Evolutionary conservation across 2,113 vertebrate genomes (phyloP).

Genomic region (Corythornis madagascariensis): DNA sequence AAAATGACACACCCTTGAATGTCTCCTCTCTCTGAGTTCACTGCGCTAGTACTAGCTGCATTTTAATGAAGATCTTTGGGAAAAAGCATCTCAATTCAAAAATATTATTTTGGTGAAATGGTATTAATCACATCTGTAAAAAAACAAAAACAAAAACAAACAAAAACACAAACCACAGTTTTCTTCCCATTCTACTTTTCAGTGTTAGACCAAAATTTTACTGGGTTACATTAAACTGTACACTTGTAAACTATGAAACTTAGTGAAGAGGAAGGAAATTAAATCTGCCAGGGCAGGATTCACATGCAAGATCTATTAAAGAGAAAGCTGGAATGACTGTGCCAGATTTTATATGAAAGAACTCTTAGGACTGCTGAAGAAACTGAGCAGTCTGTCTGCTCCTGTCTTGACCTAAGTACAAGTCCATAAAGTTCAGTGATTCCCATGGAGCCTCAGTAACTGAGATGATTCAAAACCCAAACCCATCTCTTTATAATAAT

Average conservation of each 20-base stretch:
- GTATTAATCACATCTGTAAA: neutral
- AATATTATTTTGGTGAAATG: neutral
- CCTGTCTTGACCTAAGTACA: neutral
- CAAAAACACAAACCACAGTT: rapidly evolving
- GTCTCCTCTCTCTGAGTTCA: neutral
- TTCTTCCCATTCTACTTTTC: neutral
- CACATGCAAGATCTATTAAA: neutral
- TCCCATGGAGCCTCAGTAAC: neutral
- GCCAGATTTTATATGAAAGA: neutral
- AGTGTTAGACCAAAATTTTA: neutral
- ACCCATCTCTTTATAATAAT: neutral
- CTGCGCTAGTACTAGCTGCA: neutral
- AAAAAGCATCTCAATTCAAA: neutral
- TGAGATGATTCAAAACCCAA: neutral
- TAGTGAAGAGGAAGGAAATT: neutral
- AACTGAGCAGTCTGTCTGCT: neutral
- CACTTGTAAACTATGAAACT: neutral
- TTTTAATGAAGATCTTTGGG: neutral
- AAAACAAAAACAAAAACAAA: too few relatives aligned
- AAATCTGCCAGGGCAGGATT: neutral
- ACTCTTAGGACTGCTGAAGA: neutral
- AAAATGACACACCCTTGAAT: neutral
- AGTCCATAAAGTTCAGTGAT: neutral
- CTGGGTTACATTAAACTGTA: neutral
- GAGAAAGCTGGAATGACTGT: neutral